Evolutionary conservation across 2,113 vertebrate genomes (phyloP), one percentile per base, ranked within the genome.

Genomic region (Anarrhichthys ocellatus): DNA sequence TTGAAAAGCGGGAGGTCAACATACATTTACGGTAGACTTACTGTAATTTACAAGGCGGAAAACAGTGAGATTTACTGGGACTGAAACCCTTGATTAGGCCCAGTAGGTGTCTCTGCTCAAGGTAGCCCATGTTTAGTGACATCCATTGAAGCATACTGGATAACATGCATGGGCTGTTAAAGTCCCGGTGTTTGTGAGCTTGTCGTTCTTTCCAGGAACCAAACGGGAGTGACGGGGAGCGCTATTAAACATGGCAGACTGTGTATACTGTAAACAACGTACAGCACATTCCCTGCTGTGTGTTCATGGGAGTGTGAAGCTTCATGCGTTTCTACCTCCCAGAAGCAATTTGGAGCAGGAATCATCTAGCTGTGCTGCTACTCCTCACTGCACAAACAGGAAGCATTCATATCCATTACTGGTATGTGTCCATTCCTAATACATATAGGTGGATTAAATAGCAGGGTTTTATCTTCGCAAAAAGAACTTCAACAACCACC

Each of bases 241-340:
- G 50, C 81, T 80, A 82, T 88, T 83, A 82, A 90, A 92, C 87
- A 89, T 84, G 83, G 86, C 88, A 91, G 87, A 64, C 78, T 84
- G 84, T 89, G 82, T 86, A 73, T 78, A 89, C 69, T 80, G 71
- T 87, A 87, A 92, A 90, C 86, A 88, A 81, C 71, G 80, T 88
- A 89, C 79, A 90, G 78, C 69, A 64, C 80, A 81, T 69, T 77
- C 76, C 92, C 91, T 1, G 62, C 91, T 90, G 93, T 70, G 92
- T 86, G 92, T 88, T 84, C 91, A 92, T 34, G 72, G 77, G 84
- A 85, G 80, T 77, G 77, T 90, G 88, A 92, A 92, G 84, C 83
- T 86, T 81, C 78, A 18, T 83, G 73, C 73, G 82, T 64, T 84
- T 88, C 74, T 79, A 52, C 42, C 75, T 89, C 87, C 78, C 66